phyloP scores from a whole-genome alignment of 2,888 invertebrate genomes.

The Spicauda simplicius region DNA sequence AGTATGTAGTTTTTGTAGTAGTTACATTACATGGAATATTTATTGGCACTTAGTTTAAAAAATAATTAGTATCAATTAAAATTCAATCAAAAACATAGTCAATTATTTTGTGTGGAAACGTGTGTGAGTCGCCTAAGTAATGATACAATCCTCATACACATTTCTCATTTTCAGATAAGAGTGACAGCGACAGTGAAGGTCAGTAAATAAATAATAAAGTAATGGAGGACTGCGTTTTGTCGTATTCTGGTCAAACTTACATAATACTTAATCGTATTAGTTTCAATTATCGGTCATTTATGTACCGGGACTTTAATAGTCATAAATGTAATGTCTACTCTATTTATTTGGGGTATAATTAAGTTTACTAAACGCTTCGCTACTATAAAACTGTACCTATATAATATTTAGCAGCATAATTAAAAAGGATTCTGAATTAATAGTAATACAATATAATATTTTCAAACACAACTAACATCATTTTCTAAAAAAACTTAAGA shows the following conservation, averaged over 20 bases:
- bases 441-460: not conserved
- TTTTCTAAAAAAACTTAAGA: not conserved
- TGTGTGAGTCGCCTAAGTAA: slow-evolving; percentile 28
- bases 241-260: slow-evolving; percentile 84
- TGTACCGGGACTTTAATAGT: slow-evolving; percentile 54
- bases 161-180: slow-evolving; percentile 89
- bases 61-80: not conserved
- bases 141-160: slow-evolving; percentile 33
- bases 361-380: slow-evolving; percentile 5
- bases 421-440: not conserved
- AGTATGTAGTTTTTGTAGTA: too few relatives aligned
- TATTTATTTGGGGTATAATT: slow-evolving; percentile 18
- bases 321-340: slow-evolving; percentile 37
- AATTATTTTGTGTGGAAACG: not conserved
- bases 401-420: not conserved
- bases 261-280: slow-evolving; percentile 74
- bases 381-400: slow-evolving; percentile 13
- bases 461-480: not conserved
- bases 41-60: not conserved
- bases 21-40: too few relatives aligned
- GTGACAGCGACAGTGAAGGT: slow-evolving; percentile 97
- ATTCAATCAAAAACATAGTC: not conserved
- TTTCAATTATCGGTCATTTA: slow-evolving; percentile 65
- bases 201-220: slow-evolving; percentile 84
- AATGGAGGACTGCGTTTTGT: slow-evolving; percentile 68